Base-by-base conservation (phyloP, 2,113 vertebrate species). In the Phrynocephalus versicolor region DNA sequence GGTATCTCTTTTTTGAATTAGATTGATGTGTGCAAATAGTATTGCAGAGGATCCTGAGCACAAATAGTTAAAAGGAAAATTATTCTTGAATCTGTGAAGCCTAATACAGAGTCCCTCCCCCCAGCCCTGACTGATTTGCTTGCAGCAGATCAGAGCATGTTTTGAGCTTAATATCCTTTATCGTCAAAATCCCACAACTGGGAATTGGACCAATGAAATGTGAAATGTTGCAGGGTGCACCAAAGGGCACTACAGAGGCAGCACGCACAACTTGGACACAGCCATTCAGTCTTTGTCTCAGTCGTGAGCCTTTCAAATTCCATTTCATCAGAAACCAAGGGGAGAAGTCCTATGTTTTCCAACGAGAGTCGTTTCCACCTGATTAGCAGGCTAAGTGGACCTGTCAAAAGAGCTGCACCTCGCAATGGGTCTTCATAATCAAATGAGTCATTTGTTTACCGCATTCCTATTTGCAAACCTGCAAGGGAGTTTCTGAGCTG, bases 361-460 rank as follows among this genome's bases (percentile, higher is more conserved):
- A 72, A 57, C 4, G 45, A 9, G 74, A 33, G 51, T 41, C 27
- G 74, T 51, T 77, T 58, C 60, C 51, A 21, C 39, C 12, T 55
- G 0, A 0, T 33, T 33, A 25, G 2, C 62, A 35, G 33, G 0
- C 1, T 21, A 79, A 41, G 12, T 18, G 10, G 1, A 76, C 89
- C 8, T 25, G 41, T 69, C 72, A 60, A 80, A 88, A 74, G 13
- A 88, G 76, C 35, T 15, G 77, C 73, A 94, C 89, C 74, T 87
- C 89, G 82, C 82, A 87, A 87, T 51, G 81, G 82, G 76, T 77
- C 83, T 88, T 92, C 74, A 75, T 70, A 82, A 90, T 60, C 72
- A 91, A 89, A 94, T 30, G 88, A 96, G 72, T 89, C 71, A 85
- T 89, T 90, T 88, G 72, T 87, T 91, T 84, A 89, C 91, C 91